Evolutionary conservation across 2,113 vertebrate genomes (phyloP).

Genomic region (Aptenodytes patagonicus): DNA sequence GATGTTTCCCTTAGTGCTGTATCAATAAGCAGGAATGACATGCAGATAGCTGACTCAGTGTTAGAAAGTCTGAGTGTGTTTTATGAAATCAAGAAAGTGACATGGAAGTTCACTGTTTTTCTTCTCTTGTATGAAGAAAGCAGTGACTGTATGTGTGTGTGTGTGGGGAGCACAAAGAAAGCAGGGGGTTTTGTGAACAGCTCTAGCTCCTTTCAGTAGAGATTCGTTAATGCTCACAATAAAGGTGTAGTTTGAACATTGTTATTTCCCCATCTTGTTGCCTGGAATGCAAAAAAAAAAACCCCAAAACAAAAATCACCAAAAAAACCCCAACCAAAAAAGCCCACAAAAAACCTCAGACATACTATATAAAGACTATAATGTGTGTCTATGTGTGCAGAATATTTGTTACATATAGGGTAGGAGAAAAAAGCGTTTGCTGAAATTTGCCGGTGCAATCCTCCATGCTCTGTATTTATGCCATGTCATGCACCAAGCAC

Average conservation of each 20-base stretch:
- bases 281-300: not conserved
- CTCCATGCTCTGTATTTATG: not conserved
- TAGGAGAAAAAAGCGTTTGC: not conserved
- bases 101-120: conserved; percentile 54
- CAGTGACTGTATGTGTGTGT: not conserved
- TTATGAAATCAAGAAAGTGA: conserved; percentile 56
- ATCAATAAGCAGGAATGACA: conserved; percentile 61
- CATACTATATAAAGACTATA: not conserved
- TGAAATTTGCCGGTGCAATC: not conserved
- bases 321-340: not conserved
- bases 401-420: not conserved
- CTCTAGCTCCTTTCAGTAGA: not conserved
- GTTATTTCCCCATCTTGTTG: not conserved
- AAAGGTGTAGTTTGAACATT: not conserved
- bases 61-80: conserved; percentile 28
- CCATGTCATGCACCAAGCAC: no score
- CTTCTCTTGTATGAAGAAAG: conserved; percentile 24
- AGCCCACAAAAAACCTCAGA: no score
- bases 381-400: accelerated
- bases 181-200: not conserved
- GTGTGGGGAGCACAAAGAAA: not conserved
- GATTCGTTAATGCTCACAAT: not conserved
- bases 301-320: not conserved
- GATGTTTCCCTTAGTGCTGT: conserved; percentile 63
- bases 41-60: conserved; percentile 54